Base-by-base conservation (phyloP, 1,140 invertebrate genomes). In the Bombus ignitus region DNA sequence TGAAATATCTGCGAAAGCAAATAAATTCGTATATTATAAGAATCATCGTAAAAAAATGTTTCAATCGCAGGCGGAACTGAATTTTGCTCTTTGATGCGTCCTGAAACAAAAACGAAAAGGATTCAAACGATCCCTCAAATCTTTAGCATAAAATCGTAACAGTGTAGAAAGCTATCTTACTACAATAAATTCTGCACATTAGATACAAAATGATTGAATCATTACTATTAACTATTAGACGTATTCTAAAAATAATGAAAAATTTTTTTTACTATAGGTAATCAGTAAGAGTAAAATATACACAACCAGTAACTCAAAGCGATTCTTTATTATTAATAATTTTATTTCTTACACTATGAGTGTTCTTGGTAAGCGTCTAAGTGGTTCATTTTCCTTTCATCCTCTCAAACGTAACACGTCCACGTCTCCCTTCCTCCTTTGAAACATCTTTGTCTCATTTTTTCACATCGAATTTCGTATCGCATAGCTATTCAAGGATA, bases 101-200 rank as follows among this genome's bases (percentile, higher is more conserved):
- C 57, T 76, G 71, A 85, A 83, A 87, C 66, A 75, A 82, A 75
- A 86, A 68, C 25, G 66, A 59, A 66, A 75, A 74, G 66, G 84
- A 86, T 78, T 81, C 68, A 78, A 88, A 85, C 83, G 83, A 66
- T 85, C 83, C 83, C 83, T 28, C 72, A 57, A 68, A 78, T 78
- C 53, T 72, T 71, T 87, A 83, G 79, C 57, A 35, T 83, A 75
- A 81, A 62, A 71, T 78, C 47, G 59, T 86, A 88, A 75, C 28
- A 86, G 47, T 88, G 87, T 88, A 88, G 87, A 42, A 74, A 72
- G 83, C 83, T 77, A 87, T 73, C 76, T 82, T 76, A 81, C 18
- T 86, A 88, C 44, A 88, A 88, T 88, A 88, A 88, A 88, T 87
- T 87, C 74, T 80, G 87, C 87, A 88, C 87, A 47, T 78, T 80